Evolutionary conservation across 2,113 vertebrate species (phyloP), one percentile per base, ranked within the genome.

Genomic region (Thalassarche chlororhynchos): DNA sequence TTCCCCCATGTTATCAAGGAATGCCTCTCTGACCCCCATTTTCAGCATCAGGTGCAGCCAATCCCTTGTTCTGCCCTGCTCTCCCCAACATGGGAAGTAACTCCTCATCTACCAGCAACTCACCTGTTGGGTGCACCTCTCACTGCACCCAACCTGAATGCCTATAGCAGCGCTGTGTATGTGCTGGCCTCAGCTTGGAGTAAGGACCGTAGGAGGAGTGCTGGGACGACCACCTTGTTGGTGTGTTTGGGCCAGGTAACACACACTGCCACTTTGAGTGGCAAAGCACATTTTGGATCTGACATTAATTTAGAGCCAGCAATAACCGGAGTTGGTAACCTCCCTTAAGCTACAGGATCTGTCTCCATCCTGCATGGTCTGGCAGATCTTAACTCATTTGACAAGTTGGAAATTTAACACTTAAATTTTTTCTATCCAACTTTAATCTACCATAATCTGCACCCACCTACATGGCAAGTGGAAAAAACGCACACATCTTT

Each of bases 51-150:
- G 26, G 5, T 47, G 20, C 34, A 86, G 52, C 3, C 32, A 95
- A 18, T 23, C 10, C 11, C 24, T 42, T 47, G 7, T 18, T 55
- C 58, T 32, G 6, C 7, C 17, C 42, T 13, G 11, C 16, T 60
- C 4, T 44, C 19, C 21, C 14, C 32, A 69, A 1, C 3, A 42
- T 0, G 0, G 31, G 34, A 87, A 61, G 38, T 15, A 57, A 32
- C 38, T 57, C 8, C 32, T 49, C 47, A 32, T 51, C 46, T 44
- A 29, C 26, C 17, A 55, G n/a, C 23, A 61, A 7, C n/a, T 64
- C 28, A 36, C 6, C n/a, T 26, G 8, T 12, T 55, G n/a, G 9
- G 23, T 8, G 10, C 26, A 15, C 0, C 5, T 17, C 44, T 57
- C 42, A 32, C 12, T 20, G 19, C 55, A 34, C 28, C 25, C 51